Evolutionary conservation across 2,888 invertebrate genomes (phyloP).

Genomic region (Pristionchus mayeri): DNA sequence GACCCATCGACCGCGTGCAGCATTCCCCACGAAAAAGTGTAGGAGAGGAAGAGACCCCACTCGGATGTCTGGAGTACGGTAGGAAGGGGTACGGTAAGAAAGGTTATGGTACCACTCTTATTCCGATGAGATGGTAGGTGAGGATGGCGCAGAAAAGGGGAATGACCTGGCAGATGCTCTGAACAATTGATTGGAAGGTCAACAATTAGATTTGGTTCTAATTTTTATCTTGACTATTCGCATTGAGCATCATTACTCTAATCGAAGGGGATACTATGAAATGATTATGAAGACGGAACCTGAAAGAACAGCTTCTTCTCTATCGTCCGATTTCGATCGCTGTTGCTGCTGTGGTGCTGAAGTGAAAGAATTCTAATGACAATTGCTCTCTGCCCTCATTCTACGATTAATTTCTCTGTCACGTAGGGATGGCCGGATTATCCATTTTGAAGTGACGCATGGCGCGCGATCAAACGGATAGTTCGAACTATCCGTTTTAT

Average conservation of each 20-base stretch:
- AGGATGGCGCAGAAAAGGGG: conserved; percentile 41
- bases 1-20: conserved; percentile 28
- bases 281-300: neutral
- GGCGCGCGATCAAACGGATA: no score
- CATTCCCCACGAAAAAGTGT: conserved; percentile 33
- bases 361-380: no score
- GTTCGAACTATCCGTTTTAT: no score
- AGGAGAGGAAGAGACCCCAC: conserved; percentile 39
- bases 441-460: no score
- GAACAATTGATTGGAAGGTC: no score
- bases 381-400: no score
- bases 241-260: no score
- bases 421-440: no score
- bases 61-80: conserved; percentile 11
- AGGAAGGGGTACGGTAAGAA: neutral
- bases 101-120: neutral
- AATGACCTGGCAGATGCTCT: conserved; percentile 35
- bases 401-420: no score
- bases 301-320: conserved; percentile 15
- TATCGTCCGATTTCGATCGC: neutral
- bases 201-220: no score
- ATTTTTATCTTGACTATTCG: no score
- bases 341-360: neutral
- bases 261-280: neutral
- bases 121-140: conserved; percentile 30